Base-by-base conservation (phyloP, 1,140 invertebrate species). In the Papilio dardanus region DNA sequence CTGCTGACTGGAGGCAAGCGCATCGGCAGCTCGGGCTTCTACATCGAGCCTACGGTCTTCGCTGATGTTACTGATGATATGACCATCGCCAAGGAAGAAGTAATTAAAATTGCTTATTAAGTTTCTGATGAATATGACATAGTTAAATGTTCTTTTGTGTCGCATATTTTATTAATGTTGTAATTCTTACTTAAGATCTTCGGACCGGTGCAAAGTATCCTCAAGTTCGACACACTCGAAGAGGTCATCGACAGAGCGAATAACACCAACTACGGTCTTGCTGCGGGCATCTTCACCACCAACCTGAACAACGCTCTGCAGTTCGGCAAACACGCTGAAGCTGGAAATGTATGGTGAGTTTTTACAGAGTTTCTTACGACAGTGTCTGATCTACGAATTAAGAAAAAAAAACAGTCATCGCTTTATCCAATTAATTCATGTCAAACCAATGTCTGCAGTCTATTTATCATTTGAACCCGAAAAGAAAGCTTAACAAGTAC, bases 201-300 rank as follows among this genome's bases (percentile, higher is more conserved):
- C 91, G 98, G 98, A 0, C 98, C 98, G 0, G 98, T 99, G 0
- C 97, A 98, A 94, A 95, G 95, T 62, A 98, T 99, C 74, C 91
- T 99, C 33, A 98, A 98, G 87, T 99, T 99, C 83, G 96, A 97
- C 65, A 96, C 95, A 24, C 85, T 98, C 24, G 97, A 99, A 0
- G 98, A 99, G 93, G 96, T 97, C 1, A 97, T 99, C 71, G 96
- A 97, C 76, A 95, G 98, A 74, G 96, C 97, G 1, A 99, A 99
- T 87, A 95, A 96, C 77, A 98, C 98, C 0, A 94, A 94, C 35
- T 99, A 98, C 89, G 98, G 98, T 6, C 94, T 99, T 7, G 98
- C 97, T 19, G 96, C 98, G 74, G 97, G 96, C 5, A 95, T 99
- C 46, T 93, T 99, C 31, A 99, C 98, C 1, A 97, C 96, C 54